Evolutionary conservation across 1,140 invertebrate genomes (phyloP).

Genomic region (Lepidurus apus): DNA sequence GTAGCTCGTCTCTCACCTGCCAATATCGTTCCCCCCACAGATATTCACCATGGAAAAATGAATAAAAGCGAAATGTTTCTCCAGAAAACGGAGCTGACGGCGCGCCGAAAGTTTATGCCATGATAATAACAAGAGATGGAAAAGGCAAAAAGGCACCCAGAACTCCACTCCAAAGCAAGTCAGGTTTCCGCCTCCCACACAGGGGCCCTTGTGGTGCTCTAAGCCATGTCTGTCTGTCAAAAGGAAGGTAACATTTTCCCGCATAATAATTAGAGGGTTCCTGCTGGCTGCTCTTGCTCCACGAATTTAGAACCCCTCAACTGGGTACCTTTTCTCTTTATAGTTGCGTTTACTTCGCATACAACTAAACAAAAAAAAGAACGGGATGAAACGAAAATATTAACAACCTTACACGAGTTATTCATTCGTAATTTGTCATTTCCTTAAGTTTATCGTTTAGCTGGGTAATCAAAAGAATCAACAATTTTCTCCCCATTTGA

Average conservation of each 20-base stretch:
- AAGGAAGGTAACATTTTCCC: slow-evolving; percentile 11
- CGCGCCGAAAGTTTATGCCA: not conserved
- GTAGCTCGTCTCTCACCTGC: not conserved
- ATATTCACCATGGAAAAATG: not conserved
- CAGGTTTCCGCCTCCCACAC: slow-evolving; percentile 17
- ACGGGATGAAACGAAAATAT: not conserved
- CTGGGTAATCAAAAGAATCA: too few relatives aligned
- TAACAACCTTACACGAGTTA: too few relatives aligned
- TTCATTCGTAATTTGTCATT: not conserved
- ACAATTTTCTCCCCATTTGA: too few relatives aligned
- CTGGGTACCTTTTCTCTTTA: not conserved
- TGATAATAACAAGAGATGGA: not conserved
- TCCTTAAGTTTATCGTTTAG: not conserved
- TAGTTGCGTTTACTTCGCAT: not conserved
- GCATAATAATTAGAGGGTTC: slow-evolving; percentile 22
- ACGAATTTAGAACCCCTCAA: not conserved
- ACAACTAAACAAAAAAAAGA: slow-evolving; percentile 8
- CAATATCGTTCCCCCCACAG: not conserved
- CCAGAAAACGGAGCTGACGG: not conserved
- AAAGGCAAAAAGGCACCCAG: not conserved
- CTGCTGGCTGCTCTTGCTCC: slow-evolving; percentile 7
- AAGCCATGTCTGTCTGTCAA: slow-evolving; percentile 21
- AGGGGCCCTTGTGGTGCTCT: not conserved
- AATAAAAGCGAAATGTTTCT: not conserved
- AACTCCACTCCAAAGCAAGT: not conserved